phyloP scores from a whole-genome alignment of 2,797 vertebrate species.

The Holocentrus rufus region DNA sequence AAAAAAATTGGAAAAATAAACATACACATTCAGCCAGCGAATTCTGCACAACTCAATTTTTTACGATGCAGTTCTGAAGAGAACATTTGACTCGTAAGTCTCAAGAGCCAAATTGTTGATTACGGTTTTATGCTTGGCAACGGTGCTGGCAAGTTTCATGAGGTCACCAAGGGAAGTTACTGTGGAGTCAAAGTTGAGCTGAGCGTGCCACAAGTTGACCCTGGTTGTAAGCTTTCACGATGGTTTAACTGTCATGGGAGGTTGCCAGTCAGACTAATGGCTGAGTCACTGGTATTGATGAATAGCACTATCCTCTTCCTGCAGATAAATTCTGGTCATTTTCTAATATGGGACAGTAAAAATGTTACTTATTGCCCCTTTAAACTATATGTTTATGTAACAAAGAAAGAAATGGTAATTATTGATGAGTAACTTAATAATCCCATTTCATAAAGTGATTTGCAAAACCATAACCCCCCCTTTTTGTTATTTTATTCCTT shows the following conservation, averaged over 20 bases:
- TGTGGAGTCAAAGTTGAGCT: neutral
- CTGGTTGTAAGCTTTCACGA: neutral
- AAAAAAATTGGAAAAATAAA: conserved; percentile 63
- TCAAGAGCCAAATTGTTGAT: conserved; percentile 45
- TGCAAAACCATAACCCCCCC: too few relatives aligned
- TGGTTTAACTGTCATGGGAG: neutral
- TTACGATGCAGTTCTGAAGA: conserved; percentile 47
- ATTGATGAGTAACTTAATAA: too few relatives aligned
- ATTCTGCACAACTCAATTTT: conserved; percentile 32
- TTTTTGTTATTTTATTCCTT: too few relatives aligned
- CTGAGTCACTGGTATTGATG: too few relatives aligned
- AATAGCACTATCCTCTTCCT: too few relatives aligned
- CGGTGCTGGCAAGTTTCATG: conserved; percentile 11
- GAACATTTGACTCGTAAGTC: conserved; percentile 40
- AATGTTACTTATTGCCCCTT: too few relatives aligned
- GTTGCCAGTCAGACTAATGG: neutral
- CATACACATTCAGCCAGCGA: conserved; percentile 40
- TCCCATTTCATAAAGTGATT: too few relatives aligned
- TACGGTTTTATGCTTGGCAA: conserved; percentile 47
- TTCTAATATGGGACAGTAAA: too few relatives aligned
- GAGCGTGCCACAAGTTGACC: neutral
- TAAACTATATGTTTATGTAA: too few relatives aligned
- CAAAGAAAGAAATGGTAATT: too few relatives aligned
- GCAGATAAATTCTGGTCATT: too few relatives aligned
- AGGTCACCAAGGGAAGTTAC: neutral